These are phyloP conservation scores for Notothenia coriiceps DNA, from an alignment of 2,113 vertebrate species.

Conservation along the genomic window DNA sequence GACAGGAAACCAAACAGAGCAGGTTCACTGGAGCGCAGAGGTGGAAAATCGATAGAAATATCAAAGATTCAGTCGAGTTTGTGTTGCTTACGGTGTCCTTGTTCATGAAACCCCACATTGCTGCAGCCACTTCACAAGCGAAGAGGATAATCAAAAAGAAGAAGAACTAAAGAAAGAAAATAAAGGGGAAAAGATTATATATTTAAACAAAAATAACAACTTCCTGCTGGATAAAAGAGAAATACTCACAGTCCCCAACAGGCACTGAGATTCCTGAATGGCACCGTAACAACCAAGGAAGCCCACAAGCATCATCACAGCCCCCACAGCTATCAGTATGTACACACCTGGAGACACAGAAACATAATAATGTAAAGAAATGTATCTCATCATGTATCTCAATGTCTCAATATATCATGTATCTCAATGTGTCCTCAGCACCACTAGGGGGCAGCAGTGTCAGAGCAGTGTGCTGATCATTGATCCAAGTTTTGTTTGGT, in stretches of 20 bases:
- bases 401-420: background rate
- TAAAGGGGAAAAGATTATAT: background rate
- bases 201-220: background rate
- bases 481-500: slow-evolving; percentile 36
- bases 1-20: slow-evolving; percentile 6
- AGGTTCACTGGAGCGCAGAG: slow-evolving; percentile 1
- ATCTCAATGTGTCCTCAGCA: background rate
- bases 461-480: background rate
- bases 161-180: slow-evolving; percentile 88
- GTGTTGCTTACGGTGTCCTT: slow-evolving; percentile 89
- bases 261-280: slow-evolving; percentile 98
- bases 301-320: slow-evolving; percentile 99
- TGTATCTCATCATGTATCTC: background rate
- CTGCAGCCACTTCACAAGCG: slow-evolving; percentile 96
- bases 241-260: slow-evolving; percentile 93
- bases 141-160: slow-evolving; percentile 97
- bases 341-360: slow-evolving; percentile 89
- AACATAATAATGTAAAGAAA: background rate
- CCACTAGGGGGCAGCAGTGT: slow-evolving; percentile 70
- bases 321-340: slow-evolving; percentile 95
- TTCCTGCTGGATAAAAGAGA: background rate
- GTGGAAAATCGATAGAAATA: slow-evolving; percentile 17
- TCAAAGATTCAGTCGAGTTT: slow-evolving; percentile 13
- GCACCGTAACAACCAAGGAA: slow-evolving; percentile 98
- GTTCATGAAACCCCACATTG: slow-evolving; percentile 98